Conservation (phyloP, 2,888 invertebrate genomes). For the Oscheius onirici region DNA sequence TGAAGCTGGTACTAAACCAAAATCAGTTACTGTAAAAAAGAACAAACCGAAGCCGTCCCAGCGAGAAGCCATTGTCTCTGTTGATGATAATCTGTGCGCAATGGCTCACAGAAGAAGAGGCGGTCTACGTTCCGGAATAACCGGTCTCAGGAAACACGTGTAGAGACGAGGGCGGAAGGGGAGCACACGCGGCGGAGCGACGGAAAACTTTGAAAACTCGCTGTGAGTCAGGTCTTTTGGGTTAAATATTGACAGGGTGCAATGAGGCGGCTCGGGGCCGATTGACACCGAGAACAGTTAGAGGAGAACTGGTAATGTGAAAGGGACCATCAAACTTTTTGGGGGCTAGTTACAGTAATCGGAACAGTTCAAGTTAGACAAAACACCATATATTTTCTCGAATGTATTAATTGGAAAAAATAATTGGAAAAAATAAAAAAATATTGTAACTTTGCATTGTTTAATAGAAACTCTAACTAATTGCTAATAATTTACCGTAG, state of each 20-base stretch:
- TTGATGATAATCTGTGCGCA: conserved; percentile 27
- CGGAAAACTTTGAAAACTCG: conserved; percentile 8
- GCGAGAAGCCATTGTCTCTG: conserved; percentile 29
- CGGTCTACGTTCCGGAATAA: conserved; percentile 23
- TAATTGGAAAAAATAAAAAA: too few relatives aligned
- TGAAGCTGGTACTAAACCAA: conserved; percentile 15
- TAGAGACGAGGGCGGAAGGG: conserved; percentile 21
- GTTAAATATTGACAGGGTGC: conserved; percentile 26
- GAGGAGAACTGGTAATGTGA: too few relatives aligned
- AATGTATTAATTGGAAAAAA: too few relatives aligned
- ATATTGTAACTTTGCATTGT: too few relatives aligned
- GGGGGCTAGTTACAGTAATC: too few relatives aligned
- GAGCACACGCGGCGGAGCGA: conserved; percentile 3
- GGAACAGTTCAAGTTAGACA: too few relatives aligned
- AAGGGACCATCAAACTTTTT: too few relatives aligned
- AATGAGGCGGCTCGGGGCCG: conserved; percentile 13
- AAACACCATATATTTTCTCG: too few relatives aligned
- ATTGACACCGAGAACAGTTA: neutral
- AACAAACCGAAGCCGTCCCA: conserved; percentile 29
- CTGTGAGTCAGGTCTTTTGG: conserved; percentile 2
- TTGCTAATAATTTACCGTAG: too few relatives aligned
- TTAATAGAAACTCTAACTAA: too few relatives aligned
- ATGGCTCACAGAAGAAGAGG: conserved; percentile 18
- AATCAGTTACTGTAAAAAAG: neutral
- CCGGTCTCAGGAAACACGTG: conserved; percentile 30